Base-by-base conservation (phyloP, 2,797 vertebrate species). In the Epinephelus coioides region DNA sequence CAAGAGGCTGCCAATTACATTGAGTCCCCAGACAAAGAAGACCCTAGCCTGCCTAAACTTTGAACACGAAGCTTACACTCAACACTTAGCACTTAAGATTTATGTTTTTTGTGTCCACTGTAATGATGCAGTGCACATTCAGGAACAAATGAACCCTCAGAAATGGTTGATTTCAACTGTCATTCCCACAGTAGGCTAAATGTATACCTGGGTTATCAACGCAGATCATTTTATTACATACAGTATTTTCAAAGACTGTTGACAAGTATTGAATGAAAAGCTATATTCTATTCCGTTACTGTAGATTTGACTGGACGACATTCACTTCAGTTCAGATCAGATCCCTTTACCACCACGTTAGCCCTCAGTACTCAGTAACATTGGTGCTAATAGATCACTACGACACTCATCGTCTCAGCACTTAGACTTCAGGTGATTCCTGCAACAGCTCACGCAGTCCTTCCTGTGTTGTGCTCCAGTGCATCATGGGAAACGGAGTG, bases 1-100 rank as follows among this genome's bases (percentile, higher is more conserved):
- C 98, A 99, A 88, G 98, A 99, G 92, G 97, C 98, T 2, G 98
- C 98, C 92, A 99, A 99, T 94, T 97, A 97, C 93, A 99, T 99
- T 18, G 98, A 99, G 91, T 99, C 98, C 82, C 98, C 98, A 0
- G 98, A 99, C 80, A 97, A 96, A 71, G 98, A 99, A 91, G 98
- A 99, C 79, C 91, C 93, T n/a, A 93, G 90, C 74, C 92, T 96
- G 80, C 95, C 96, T 73, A 95, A 92, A 74, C 93, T 96, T 83
- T 97, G 92, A 96, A 91, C 79, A 82, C 66, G 81, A 71, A 64
- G 71, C 61, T 81, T 50, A 66, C 66, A 77, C 63, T 57, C 76
- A 64, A 81, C 63, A 78, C 73, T 61, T 64, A 73, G 75, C 50
- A 81, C 85, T 88, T 86, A 77, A 78, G 12, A 57, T 74, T 61